Evolutionary conservation across 2,113 vertebrate species (phyloP).

Genomic region (Vireo altiloquus): DNA sequence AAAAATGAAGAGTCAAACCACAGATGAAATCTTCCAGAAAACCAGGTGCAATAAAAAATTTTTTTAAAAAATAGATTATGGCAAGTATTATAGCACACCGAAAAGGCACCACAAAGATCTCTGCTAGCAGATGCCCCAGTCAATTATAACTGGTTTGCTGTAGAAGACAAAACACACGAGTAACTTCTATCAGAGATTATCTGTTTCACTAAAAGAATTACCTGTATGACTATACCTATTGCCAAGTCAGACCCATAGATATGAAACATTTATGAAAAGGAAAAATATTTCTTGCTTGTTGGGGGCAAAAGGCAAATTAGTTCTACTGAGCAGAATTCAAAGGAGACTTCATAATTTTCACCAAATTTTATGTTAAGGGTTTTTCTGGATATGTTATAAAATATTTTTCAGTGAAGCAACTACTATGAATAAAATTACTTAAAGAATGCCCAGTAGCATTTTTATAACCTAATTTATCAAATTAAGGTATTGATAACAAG

Average conservation of each 20-base stretch:
- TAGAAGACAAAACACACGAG: not conserved
- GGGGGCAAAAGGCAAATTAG: not conserved
- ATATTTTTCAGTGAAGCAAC: not conserved
- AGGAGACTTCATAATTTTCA: not conserved
- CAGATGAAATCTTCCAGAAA: constrained; percentile 30
- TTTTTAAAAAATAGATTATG: not conserved
- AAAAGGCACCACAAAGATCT: constrained; percentile 5
- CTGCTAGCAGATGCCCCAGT: not conserved
- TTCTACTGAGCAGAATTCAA: not conserved
- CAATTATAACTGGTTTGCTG: not conserved
- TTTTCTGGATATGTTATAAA: not conserved
- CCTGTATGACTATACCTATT: not conserved
- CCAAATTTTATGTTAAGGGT: not conserved
- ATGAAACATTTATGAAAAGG: not conserved
- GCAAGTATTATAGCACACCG: not conserved
- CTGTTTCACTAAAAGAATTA: not conserved
- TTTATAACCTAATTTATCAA: not conserved
- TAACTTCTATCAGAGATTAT: not conserved
- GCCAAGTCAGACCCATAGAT: not conserved
- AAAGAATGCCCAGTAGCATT: not conserved
- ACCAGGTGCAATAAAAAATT: not conserved
- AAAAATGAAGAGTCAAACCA: not conserved
- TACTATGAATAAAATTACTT: not conserved
- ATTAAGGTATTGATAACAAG: not conserved
- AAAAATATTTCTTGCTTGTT: not conserved